These are phyloP conservation scores for Gymnothorax javanicus DNA, from an alignment of 2,797 vertebrate genomes.

Conservation along the genomic window DNA sequence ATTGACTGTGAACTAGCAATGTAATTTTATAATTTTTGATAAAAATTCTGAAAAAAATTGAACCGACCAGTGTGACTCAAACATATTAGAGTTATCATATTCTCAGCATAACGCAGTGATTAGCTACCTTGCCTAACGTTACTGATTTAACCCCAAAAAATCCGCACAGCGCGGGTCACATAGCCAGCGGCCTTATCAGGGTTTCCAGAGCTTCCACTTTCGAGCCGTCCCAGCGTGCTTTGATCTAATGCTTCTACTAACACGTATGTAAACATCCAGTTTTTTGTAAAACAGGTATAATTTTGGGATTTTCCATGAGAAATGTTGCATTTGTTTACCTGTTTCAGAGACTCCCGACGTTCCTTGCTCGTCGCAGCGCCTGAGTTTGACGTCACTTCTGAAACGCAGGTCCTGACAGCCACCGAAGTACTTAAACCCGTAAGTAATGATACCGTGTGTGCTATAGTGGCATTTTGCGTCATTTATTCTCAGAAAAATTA, in stretches of 20 bases:
- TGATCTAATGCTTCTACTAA: conserved; percentile 47
- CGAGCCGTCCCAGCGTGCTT: conserved; percentile 37
- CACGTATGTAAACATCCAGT: conserved; percentile 39
- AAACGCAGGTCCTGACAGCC: conserved; percentile 43
- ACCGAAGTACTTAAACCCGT: not conserved
- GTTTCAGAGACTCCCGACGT: conserved; percentile 79
- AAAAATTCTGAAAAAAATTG: not conserved
- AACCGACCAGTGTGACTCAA: not conserved
- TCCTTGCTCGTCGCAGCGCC: conserved; percentile 78
- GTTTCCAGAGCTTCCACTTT: conserved; percentile 35
- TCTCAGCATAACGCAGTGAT: conserved; percentile 12
- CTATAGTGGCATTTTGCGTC: conserved; percentile 53
- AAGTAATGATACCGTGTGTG: not conserved
- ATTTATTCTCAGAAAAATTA: conserved; percentile 30
- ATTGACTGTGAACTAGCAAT: not conserved
- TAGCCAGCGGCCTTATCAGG: conserved; percentile 56
- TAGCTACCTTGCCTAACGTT: not conserved
- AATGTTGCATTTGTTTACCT: conserved; percentile 79
- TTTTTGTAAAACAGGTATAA: conserved; percentile 34
- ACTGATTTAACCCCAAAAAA: conserved; percentile 51
- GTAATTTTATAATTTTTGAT: not conserved
- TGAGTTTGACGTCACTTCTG: conserved; percentile 75
- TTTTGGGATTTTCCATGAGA: conserved; percentile 53
- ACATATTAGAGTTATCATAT: not conserved
- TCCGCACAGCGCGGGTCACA: conserved; percentile 65